Conservation (phyloP, 2,888 invertebrate species). For the Agrochola lota region DNA sequence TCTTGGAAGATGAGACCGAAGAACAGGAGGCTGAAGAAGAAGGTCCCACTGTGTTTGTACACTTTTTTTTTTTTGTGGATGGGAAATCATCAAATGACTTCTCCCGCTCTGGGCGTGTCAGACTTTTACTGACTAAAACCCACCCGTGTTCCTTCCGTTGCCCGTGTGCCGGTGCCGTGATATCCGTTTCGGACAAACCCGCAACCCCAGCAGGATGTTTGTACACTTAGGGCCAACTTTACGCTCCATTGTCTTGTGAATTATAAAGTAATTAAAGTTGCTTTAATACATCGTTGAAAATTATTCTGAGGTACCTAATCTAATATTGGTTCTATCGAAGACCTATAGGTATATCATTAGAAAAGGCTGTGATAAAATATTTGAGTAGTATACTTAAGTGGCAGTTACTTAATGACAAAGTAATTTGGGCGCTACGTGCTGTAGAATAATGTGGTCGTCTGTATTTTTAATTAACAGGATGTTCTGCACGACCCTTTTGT, state of each 20-base stretch:
- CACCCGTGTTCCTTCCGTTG: too few species aligned
- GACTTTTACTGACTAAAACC: too few species aligned
- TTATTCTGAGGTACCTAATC: slow-evolving; percentile 4
- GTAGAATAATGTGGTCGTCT: slow-evolving; percentile 66
- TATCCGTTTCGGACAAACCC: too few species aligned
- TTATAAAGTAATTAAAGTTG: slow-evolving; percentile 24
- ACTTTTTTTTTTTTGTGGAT: too few species aligned
- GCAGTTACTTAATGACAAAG: slow-evolving; percentile 58
- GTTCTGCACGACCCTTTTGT: slow-evolving; percentile 14
- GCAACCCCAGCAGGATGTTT: too few species aligned
- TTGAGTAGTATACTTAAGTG: slow-evolving; percentile 61
- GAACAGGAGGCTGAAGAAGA: too few species aligned
- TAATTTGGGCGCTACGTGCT: slow-evolving; percentile 65
- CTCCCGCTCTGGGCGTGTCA: too few species aligned
- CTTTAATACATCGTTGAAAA: slow-evolving; percentile 1
- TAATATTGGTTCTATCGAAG: slow-evolving; percentile 35
- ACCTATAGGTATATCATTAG: slow-evolving; percentile 46
- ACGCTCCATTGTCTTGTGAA: slow-evolving; percentile 5
- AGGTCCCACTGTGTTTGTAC: too few species aligned
- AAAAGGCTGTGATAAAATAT: slow-evolving; percentile 58
- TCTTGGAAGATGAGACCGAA: too few species aligned
- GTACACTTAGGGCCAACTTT: slow-evolving; percentile 25
- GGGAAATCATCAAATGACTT: too few species aligned
- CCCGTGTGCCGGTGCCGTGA: too few species aligned
- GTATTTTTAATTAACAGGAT: slow-evolving; percentile 62